These are phyloP conservation scores for Ceyx cyanopectus DNA, from an alignment of 2,113 vertebrate species.

Conservation along the genomic window DNA sequence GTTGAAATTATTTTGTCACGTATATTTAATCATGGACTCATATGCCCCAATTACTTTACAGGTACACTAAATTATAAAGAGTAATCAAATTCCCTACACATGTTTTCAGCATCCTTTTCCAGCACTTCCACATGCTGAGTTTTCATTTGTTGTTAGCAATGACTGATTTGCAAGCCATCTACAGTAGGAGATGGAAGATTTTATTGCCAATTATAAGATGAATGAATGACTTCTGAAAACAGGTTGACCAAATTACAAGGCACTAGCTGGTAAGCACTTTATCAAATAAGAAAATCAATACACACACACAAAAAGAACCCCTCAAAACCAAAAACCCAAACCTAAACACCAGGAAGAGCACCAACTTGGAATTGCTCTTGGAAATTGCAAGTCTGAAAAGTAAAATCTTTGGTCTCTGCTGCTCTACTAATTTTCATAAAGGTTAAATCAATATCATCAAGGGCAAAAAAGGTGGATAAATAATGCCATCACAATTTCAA, in stretches of 20 bases:
- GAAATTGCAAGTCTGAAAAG: constrained; percentile 24
- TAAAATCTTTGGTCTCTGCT: constrained; percentile 13
- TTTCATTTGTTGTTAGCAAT: constrained; percentile 25
- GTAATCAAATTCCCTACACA: not conserved
- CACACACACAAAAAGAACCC: not conserved
- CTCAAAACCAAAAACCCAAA: too few relatives aligned
- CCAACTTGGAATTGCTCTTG: not conserved
- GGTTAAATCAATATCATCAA: constrained; percentile 19
- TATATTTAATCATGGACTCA: constrained; percentile 1
- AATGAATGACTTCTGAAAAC: constrained; percentile 36
- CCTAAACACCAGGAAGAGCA: not conserved
- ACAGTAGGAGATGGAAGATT: not conserved
- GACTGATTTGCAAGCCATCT: constrained; percentile 43
- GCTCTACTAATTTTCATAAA: constrained; percentile 42
- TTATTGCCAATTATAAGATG: constrained; percentile 28
- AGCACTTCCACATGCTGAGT: not conserved
- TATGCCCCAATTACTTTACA: not conserved
- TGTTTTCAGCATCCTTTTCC: not conserved
- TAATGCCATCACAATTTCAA: not conserved
- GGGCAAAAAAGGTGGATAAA: not conserved
- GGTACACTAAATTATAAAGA: not conserved
- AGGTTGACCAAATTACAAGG: not conserved
- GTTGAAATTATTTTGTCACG: constrained; percentile 8
- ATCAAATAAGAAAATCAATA: constrained; percentile 6
- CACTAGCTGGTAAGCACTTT: not conserved